Evolutionary conservation across 2,888 invertebrate species (phyloP), one percentile per base, ranked within the genome.

Genomic region (Teinopalpus imperialis): DNA sequence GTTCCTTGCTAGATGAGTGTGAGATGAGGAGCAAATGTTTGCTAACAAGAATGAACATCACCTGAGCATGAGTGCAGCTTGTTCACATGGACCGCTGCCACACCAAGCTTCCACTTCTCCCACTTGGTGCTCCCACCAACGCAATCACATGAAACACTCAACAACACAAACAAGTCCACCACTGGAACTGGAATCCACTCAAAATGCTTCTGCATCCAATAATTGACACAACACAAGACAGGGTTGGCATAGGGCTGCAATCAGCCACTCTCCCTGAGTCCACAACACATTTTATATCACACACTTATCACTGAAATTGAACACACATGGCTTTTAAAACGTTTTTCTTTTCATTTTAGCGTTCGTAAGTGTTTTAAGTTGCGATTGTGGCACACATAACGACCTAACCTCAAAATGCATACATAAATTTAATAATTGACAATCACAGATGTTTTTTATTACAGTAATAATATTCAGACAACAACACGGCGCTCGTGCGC

Each of bases 381-480:
- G 58, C 65, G 61, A 62, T 57, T 61, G 57, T 59, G 59, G 61
- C 66, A 66, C 61, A 63, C 72, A 72, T 74, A 74, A 69, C 77
- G 65, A 76, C 71, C 76, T 87, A 87, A 87, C 87, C 87, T 87
- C 86, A 87, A 87, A 87, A 75, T 68, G 63, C 66, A 71, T 71
- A 78, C 70, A 65, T 43, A 70, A 75, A 73, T 73, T 66, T 56
- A 67, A 70, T 67, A 69, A 79, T 65, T 69, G 71, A 73, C 72
- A 67, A 74, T 67, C 75, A 78, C 81, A 82, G 80, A 80, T 83
- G 83, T 81, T 80, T 75, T 69, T 61, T 69, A 76, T 70, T 61
- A 61, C 63, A 66, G 56, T 57, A 66, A 66, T 62, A 62, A 55
- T 64, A 60, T 61, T 63, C 69, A 72, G 74, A 78, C 74, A 77